These are phyloP conservation scores for Pleuronectes platessa DNA, from an alignment of 2,113 vertebrate species.

Conservation along the genomic window DNA sequence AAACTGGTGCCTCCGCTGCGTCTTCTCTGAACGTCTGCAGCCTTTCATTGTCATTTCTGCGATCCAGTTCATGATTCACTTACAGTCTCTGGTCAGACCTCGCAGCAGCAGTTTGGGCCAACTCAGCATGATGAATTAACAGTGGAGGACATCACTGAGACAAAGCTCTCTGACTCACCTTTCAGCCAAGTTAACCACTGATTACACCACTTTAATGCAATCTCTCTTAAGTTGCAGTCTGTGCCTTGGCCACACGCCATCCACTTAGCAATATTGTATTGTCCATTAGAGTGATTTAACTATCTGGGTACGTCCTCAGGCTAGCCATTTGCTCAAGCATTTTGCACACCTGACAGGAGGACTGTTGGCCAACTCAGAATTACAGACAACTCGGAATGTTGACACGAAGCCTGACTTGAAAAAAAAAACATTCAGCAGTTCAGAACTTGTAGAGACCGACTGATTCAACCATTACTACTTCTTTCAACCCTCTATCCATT, in stretches of 20 bases:
- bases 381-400: neutral
- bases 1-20: no score
- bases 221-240: neutral
- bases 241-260: neutral
- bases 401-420: conserved; percentile 6
- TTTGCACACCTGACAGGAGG: conserved; percentile 17
- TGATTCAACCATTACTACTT: neutral
- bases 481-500: neutral
- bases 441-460: conserved; percentile 10
- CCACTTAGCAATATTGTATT: neutral
- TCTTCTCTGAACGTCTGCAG: neutral
- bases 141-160: conserved; percentile 1
- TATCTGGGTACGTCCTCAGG: neutral
- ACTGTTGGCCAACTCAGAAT: neutral
- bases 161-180: neutral
- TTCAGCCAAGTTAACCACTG: neutral
- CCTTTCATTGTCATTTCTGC: neutral
- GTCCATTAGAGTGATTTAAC: neutral
- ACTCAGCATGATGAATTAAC: neutral
- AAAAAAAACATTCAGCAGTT: conserved; percentile 13
- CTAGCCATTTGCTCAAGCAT: neutral
- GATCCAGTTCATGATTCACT: neutral
- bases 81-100: neutral
- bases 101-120: neutral
- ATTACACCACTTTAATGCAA: neutral